phyloP scores from a whole-genome alignment of 1,140 invertebrate species.

The Penaeus vannamei region DNA sequence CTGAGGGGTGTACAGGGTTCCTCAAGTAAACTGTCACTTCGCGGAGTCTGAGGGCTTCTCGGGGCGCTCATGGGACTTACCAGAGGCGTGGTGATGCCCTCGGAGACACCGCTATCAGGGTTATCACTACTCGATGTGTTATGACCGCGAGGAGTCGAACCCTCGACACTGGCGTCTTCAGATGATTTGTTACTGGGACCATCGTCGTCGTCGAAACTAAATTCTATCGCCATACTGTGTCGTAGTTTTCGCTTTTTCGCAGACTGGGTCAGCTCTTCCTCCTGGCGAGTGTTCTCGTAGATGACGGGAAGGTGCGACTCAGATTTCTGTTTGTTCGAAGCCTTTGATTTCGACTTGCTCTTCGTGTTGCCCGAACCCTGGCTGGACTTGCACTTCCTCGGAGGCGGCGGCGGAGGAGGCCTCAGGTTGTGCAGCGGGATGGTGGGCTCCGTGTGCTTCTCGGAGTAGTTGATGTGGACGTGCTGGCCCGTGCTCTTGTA shows the following conservation, averaged over 20 bases:
- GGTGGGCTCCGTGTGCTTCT: constrained; percentile 16
- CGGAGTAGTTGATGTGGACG: constrained; percentile 56
- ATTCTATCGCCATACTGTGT: constrained; percentile 56
- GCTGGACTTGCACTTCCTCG: constrained; percentile 19
- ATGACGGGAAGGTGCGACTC: constrained; percentile 56
- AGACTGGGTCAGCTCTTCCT: constrained; percentile 47
- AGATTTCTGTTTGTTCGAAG: constrained; percentile 27
- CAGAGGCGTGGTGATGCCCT: constrained; percentile 59
- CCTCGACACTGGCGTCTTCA: background rate
- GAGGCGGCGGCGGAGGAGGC: constrained; percentile 48
- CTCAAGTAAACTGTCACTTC: constrained; percentile 57
- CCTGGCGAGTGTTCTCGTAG: constrained; percentile 57
- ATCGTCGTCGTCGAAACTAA: constrained; percentile 54
- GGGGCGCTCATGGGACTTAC: constrained; percentile 60
- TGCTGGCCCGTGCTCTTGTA: constrained; percentile 62
- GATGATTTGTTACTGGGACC: background rate
- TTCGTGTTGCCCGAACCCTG: background rate
- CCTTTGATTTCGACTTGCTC: constrained; percentile 34
- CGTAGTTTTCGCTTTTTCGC: constrained; percentile 55
- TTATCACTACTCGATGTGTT: constrained; percentile 59
- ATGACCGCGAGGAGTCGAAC: constrained; percentile 43
- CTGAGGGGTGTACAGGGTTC: constrained; percentile 56
- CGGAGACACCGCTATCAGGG: constrained; percentile 61
- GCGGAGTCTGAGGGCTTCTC: constrained; percentile 51
- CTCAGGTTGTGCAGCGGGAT: constrained; percentile 54